Conservation (phyloP, 2,797 vertebrate species). For the Streptopelia turtur region DNA sequence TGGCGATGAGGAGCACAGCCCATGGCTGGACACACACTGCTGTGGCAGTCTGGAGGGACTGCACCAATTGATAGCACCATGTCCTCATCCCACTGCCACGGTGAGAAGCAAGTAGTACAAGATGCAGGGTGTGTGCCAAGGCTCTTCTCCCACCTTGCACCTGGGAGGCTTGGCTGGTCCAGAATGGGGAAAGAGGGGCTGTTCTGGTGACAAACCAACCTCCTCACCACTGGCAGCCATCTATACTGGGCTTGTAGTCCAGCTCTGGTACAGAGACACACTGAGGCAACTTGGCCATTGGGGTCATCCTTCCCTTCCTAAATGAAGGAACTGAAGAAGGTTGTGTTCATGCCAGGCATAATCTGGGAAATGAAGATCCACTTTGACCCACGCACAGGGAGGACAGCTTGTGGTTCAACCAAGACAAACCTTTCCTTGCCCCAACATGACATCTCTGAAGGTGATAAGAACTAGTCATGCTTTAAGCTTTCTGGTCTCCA, state of each 20-base stretch:
- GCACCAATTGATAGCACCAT: rapidly evolving
- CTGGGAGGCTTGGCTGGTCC: background rate
- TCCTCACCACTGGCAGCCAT: no score
- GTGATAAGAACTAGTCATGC: background rate
- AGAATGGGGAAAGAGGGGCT: background rate
- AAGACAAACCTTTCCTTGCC: background rate
- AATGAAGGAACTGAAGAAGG: background rate
- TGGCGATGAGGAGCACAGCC: background rate
- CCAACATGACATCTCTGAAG: background rate
- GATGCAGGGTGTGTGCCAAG: background rate
- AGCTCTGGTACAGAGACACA: background rate
- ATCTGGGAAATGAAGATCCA: background rate
- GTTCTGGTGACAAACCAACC: background rate
- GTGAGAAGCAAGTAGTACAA: background rate
- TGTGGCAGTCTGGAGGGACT: background rate
- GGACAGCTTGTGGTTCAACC: background rate
- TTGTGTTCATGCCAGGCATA: background rate
- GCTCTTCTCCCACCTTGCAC: background rate
- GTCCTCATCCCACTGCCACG: background rate
- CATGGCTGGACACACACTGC: rapidly evolving
- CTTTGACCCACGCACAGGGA: background rate
- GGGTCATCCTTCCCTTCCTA: background rate
- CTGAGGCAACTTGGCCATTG: background rate
- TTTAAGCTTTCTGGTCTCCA: background rate
- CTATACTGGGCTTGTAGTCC: no score